Evolutionary conservation across 2,888 invertebrate species (phyloP), one percentile per base, ranked within the genome.

Genomic region (Diachrysia chrysitis): DNA sequence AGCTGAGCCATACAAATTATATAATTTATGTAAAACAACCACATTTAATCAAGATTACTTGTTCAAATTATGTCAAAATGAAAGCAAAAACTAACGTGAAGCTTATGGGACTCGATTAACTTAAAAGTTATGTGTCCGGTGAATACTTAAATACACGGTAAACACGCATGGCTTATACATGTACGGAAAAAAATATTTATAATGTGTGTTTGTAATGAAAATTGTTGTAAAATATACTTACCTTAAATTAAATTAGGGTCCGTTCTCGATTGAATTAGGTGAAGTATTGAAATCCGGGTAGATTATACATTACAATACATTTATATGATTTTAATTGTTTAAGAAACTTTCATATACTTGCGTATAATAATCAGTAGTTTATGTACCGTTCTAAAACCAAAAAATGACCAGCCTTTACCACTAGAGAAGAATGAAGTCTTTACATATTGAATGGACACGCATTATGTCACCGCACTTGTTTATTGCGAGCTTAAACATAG

Each of bases 121-220:
- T 74, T 71, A 78, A 61, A 65, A 76, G 65, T 76, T 76, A 74
- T 65, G 74, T 71, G 66, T 66, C 66, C 74, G 59, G 62, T 78
- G 48, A 70, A 64, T 58, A 63, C 74, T 74, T 73, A 74, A 78
- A 69, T 76, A 78, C 59, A 51, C 10, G 54, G 54, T 46, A 48
- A 73, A 70, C 76, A 76, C 76, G 76, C 71, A 63, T 55, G 29
- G 16, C 46, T 48, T 17, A 32, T 32, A 19, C 21, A 25, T 17
- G 12, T 25, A 16, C 16, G 29, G 3, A 42, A 17, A 25, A 58
- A 23, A 25, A 25, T 16, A 6, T 19, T 25, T 10, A 25, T 23
- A 25, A 16, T 23, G n/a, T 54, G 7, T 16, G 25, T 4, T 54
- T 54, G 2, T 25, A 16, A 25, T 54, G 25, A 51, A 19, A 2